Conservation (phyloP, 2,797 vertebrate genomes). For the Hapalemur alaotrensis region DNA sequence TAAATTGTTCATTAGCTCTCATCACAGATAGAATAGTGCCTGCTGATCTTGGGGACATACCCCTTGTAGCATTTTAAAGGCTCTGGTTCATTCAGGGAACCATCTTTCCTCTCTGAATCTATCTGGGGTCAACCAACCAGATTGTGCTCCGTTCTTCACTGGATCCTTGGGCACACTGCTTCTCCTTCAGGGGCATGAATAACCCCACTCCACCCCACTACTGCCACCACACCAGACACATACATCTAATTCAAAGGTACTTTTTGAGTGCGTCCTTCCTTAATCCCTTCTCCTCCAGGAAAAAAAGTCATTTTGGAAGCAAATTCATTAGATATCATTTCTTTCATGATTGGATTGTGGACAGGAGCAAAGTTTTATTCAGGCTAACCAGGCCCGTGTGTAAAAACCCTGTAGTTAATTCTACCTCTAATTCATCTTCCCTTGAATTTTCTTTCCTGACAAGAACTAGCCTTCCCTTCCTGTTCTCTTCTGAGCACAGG, state of each 20-base stretch:
- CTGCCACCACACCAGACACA: background rate
- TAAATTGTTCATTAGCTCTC: background rate
- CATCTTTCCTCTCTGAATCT: background rate
- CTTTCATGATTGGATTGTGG: background rate
- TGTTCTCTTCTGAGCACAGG: background rate
- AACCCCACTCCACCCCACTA: background rate
- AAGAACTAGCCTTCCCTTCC: background rate
- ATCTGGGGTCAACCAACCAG: background rate
- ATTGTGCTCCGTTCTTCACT: background rate
- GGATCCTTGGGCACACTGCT: background rate
- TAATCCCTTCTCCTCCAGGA: background rate
- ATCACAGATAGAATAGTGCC: background rate
- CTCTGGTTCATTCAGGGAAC: background rate
- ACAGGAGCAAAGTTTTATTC: background rate
- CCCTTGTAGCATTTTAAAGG: background rate
- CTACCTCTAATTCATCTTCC: background rate
- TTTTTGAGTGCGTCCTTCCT: background rate
- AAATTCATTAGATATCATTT: background rate
- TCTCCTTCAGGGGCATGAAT: background rate
- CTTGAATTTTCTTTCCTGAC: slow-evolving; percentile 43
- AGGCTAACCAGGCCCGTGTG: background rate
- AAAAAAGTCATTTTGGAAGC: slow-evolving; percentile 28
- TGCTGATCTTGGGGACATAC: background rate
- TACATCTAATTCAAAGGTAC: background rate
- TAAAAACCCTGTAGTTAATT: background rate